phyloP scores from a whole-genome alignment of 2,797 vertebrate species.

The Podarcis siculus region DNA sequence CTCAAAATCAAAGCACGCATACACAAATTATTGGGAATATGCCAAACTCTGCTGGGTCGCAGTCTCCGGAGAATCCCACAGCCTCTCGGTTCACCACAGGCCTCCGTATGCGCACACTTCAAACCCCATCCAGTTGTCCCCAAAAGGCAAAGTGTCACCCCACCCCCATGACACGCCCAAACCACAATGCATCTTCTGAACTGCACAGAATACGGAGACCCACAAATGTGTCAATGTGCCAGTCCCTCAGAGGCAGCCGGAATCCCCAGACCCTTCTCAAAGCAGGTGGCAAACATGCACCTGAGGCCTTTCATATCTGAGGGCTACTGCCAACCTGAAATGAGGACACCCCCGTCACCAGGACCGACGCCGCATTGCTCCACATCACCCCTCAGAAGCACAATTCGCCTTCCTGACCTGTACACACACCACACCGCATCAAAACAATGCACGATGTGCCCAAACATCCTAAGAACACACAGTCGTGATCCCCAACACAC shows the following conservation, averaged over 20 bases:
- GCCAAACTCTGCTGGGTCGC: no score
- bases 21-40: no score
- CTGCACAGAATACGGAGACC: not conserved
- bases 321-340: no score
- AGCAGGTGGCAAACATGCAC: not conserved
- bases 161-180: not conserved
- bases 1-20: rapidly evolving
- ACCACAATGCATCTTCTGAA: not conserved
- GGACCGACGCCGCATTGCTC: not conserved
- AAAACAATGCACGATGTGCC: not conserved
- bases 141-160: not conserved
- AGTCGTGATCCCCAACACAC: not conserved
- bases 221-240: not conserved
- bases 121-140: no score
- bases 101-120: not conserved
- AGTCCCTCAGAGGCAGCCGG: not conserved
- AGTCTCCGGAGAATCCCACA: no score
- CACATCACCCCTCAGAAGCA: no score
- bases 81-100: not conserved
- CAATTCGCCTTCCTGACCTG: not conserved
- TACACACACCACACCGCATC: not conserved
- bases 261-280: not conserved
- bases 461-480: not conserved
- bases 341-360: not conserved
- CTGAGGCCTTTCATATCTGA: not conserved